These are phyloP conservation scores for Parasteatoda tepidariorum DNA, from an alignment of 1,140 invertebrate genomes.

Conservation along the genomic window DNA sequence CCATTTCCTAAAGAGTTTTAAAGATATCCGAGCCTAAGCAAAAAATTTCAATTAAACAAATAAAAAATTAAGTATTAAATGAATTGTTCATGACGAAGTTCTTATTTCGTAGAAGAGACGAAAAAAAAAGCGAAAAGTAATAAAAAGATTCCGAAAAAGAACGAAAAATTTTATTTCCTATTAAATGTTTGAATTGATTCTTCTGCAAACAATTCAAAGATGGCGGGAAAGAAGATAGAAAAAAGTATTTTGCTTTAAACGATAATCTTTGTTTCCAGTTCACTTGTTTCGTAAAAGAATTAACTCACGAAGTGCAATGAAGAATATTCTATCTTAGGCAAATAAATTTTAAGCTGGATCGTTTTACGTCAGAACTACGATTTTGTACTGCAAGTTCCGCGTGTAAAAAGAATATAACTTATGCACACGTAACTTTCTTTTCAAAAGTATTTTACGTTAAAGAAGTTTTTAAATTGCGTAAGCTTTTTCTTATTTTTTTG, in stretches of 20 bases:
- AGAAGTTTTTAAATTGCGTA: not conserved
- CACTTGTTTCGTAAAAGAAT: not conserved
- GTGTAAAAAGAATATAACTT: not conserved
- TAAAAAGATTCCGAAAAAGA: not conserved
- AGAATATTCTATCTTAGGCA: not conserved
- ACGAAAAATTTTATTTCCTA: conserved; percentile 2
- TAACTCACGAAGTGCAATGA: not conserved
- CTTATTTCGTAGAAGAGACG: not conserved
- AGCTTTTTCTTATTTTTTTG: too few relatives aligned
- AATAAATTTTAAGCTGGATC: not conserved
- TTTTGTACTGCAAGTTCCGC: not conserved
- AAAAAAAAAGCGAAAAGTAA: not conserved
- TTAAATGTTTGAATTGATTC: conserved; percentile 27
- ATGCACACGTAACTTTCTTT: not conserved
- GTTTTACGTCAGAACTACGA: not conserved
- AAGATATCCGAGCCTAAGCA: not conserved
- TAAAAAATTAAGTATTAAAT: not conserved
- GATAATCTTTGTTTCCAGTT: conserved; percentile 31
- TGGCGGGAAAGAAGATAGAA: not conserved
- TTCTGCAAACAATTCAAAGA: not conserved
- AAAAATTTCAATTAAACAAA: not conserved
- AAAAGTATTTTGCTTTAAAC: conserved; percentile 1
- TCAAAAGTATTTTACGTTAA: not conserved
- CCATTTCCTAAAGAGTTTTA: not conserved
- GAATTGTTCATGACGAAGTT: not conserved